Evolutionary conservation across 1,140 invertebrate species (phyloP), one percentile per base, ranked within the genome.

Genomic region (Drosophila kepulauana): DNA sequence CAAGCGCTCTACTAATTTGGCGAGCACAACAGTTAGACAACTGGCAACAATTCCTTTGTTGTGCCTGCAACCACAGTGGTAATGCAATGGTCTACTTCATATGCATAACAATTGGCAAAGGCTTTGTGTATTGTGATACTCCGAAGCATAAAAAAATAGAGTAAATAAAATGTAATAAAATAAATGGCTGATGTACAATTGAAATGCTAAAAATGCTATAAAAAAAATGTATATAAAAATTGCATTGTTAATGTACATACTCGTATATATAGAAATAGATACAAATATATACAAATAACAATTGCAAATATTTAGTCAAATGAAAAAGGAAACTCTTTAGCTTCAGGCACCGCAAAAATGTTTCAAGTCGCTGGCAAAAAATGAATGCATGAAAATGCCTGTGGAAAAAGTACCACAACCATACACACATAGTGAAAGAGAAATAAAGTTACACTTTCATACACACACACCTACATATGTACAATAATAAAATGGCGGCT

Each of bases 221-320:
- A 66, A 49, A 51, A 49, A 65, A 57, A 62, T 8, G 7, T 38
- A 38, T 10, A 10, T 38, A 66, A 49, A 51, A 51, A 66, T 45
- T 57, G 16, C 35, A 77, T 71, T 62, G 79, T 65, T 78, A 85
- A 62, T 58, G 65, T 64, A 81, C 75, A 58, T 88, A 59, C 63
- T 64, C 61, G 20, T 25, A 71, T 70, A 79, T 68, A 76, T 68
- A 65, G 64, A 72, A 84, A 80, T 77, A 79, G 59, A 67, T 68
- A 75, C 66, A 75, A 46, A 67, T 38, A 38, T 38, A 74, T 79
- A 79, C 76, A 82, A 88, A 87, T 87, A 88, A 88, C 84, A 82
- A 89, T 82, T 80, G 69, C 80, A 87, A 88, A 88, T 88, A 88
- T 89, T 88, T 88, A 88, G 79, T 75, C 54, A 66, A 87, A 87